A percentile compares a stretch with the other conserved stretches of the same genome.
These are phyloP conservation scores for Portunus trituberculatus DNA, from an alignment of 1,140 invertebrate genomes.

Conservation along the genomic window DNA sequence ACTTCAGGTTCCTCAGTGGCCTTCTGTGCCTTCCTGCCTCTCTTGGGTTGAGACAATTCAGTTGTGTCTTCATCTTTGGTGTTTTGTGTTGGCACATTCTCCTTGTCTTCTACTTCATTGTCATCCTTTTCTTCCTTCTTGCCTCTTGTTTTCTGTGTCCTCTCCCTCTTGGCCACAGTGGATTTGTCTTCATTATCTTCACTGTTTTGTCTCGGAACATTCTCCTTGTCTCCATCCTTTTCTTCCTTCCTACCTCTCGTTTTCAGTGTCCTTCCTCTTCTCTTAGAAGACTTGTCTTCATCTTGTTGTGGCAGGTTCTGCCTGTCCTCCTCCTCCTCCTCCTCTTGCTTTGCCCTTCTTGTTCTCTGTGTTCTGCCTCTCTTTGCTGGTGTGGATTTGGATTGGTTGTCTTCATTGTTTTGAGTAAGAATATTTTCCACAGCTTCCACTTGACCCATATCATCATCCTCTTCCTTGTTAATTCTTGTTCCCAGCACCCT, in stretches of 20 bases:
- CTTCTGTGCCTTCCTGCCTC: not conserved
- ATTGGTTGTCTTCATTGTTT: not conserved
- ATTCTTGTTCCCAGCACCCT: not conserved
- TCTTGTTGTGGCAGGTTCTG: not conserved
- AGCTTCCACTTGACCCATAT: not conserved
- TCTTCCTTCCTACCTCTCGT: not conserved
- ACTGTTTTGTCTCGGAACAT: too few relatives aligned
- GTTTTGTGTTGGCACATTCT: not conserved
- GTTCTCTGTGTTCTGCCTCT: not conserved
- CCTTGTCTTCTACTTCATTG: not conserved
- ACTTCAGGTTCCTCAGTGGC: not conserved
- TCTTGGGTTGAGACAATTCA: not conserved
- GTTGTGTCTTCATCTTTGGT: not conserved
- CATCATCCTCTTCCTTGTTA: not conserved
- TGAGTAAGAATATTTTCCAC: not conserved
- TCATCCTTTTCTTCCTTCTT: slow-evolving; percentile 14
- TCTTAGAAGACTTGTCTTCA: not conserved
- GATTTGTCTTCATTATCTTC: too few relatives aligned
- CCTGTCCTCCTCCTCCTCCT: not conserved
- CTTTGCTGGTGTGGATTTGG: not conserved
- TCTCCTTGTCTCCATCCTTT: too few relatives aligned
- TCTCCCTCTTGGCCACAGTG: not conserved
- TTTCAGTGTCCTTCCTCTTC: not conserved
- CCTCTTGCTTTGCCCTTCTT: not conserved
- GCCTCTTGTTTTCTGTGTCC: not conserved